A percentile compares a stretch with the other conserved stretches of the same genome.
Evolutionary conservation across 2,888 invertebrate genomes (phyloP).

Genomic region (Nomada ferruginata): DNA sequence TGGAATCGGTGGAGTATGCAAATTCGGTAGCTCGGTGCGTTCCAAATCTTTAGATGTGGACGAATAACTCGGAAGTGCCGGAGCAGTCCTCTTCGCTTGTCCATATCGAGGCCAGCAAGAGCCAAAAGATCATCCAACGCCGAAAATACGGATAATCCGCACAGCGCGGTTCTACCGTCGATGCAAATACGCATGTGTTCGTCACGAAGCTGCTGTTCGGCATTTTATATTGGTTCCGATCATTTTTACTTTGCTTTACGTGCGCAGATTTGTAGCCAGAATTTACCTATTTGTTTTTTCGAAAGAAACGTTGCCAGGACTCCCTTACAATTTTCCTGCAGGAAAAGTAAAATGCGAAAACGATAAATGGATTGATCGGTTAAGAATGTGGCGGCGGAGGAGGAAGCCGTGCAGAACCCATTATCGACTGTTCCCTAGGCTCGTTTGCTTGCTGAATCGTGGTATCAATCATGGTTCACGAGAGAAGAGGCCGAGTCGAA

Average conservation of each 20-base stretch:
- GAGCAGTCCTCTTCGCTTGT: constrained; percentile 41
- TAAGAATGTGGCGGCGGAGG: background rate
- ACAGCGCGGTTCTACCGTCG: background rate
- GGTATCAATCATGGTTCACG: constrained; percentile 35
- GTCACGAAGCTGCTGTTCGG: constrained; percentile 1
- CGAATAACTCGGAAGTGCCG: constrained; percentile 66
- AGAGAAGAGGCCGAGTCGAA: constrained; percentile 37
- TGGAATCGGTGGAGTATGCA: constrained; percentile 81
- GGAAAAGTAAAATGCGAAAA: constrained; percentile 2
- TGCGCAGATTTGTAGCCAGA: too few relatives aligned
- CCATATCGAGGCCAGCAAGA: constrained; percentile 48
- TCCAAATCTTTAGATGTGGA: constrained; percentile 74
- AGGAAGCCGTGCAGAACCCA: constrained; percentile 50
- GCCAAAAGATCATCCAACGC: constrained; percentile 42
- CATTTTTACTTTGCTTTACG: background rate
- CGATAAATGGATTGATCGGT: constrained; percentile 26
- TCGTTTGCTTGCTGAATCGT: constrained; percentile 34
- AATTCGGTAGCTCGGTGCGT: constrained; percentile 72
- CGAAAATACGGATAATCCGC: constrained; percentile 36
- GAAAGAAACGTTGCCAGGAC: too few relatives aligned
- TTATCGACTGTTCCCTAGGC: constrained; percentile 48
- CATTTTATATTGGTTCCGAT: too few relatives aligned
- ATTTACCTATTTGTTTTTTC: background rate
- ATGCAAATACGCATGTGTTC: background rate
- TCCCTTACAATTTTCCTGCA: background rate